Evolutionary conservation across 2,113 vertebrate species (phyloP), one percentile per base, ranked within the genome.

Genomic region (Carettochelys insculpta): DNA sequence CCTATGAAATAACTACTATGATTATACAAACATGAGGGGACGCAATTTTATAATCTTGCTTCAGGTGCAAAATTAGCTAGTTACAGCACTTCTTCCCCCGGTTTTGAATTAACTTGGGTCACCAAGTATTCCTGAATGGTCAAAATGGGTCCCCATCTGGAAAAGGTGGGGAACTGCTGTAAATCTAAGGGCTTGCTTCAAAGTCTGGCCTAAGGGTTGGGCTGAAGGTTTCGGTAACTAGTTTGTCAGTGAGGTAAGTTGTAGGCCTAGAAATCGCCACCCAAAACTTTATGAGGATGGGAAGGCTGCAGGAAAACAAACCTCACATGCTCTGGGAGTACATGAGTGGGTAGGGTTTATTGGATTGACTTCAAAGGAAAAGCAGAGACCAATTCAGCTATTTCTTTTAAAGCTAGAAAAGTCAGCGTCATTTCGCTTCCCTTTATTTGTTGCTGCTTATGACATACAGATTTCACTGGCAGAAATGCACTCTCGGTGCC

Each of bases 301-400:
- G 22, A 81, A 81, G 61, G 22, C 24, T 20, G 43, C 45, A 45
- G 41, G 71, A 45, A 75, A 43, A 41, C 24, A 76, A 87, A 47
- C 24, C 27, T 14, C 41, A 17, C 43, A 48, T 73, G 53, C 78
- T 76, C 11, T 7, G 71, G 17, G 71, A 78, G 47, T 12, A 25
- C 0, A 1, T 54, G 56, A 2, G 11, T 22, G n/a, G 31, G 25
- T 25, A 84, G 77, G 31, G 16, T 79, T 87, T 87, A 65, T 4
- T 82, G 20, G 71, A 17, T 82, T 65, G 20, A 22, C 31, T 79
- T 79, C 86, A 87, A 82, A 93, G 51, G 47, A 71, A 87, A 91
- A 89, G 16, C 83, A 81, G 51, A 87, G 71, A 25, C 43, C 71
- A 43, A 9, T 45, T 75, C 71, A 45, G 61, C n/a, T 68, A n/a